phyloP scores from a whole-genome alignment of 2,113 vertebrate genomes.

The Amblyornis subalaris region DNA sequence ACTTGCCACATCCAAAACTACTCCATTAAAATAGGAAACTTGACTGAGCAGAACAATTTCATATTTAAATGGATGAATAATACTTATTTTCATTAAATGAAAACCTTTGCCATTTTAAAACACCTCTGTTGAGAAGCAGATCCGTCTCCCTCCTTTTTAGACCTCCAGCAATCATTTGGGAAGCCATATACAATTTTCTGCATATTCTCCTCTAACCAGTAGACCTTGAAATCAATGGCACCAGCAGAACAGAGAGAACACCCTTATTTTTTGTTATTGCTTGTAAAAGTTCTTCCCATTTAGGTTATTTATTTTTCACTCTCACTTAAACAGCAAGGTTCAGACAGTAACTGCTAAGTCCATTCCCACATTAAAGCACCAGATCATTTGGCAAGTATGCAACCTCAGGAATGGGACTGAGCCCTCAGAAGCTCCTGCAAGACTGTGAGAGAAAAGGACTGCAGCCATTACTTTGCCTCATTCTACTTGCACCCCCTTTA shows the following conservation, averaged over 20 bases:
- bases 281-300: background rate
- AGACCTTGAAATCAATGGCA: background rate
- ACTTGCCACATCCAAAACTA: background rate
- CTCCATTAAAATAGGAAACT: background rate
- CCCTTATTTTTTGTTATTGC: background rate
- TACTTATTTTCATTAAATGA: background rate
- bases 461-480: background rate
- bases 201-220: background rate
- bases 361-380: rapidly evolving
- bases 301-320: background rate
- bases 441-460: background rate
- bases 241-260: background rate
- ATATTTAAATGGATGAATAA: background rate
- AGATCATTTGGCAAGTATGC: background rate
- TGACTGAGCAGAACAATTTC: background rate
- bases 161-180: background rate
- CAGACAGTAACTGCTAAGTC: background rate
- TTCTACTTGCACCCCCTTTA: background rate
- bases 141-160: background rate
- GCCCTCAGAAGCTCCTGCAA: background rate
- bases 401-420: background rate
- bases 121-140: background rate
- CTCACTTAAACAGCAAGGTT: background rate
- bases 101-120: background rate
- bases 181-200: background rate